A percentile compares a stretch with the other conserved stretches of the same genome.
phyloP scores from a whole-genome alignment of 2,888 invertebrate genomes.

The Pristionchus japonicus region DNA sequence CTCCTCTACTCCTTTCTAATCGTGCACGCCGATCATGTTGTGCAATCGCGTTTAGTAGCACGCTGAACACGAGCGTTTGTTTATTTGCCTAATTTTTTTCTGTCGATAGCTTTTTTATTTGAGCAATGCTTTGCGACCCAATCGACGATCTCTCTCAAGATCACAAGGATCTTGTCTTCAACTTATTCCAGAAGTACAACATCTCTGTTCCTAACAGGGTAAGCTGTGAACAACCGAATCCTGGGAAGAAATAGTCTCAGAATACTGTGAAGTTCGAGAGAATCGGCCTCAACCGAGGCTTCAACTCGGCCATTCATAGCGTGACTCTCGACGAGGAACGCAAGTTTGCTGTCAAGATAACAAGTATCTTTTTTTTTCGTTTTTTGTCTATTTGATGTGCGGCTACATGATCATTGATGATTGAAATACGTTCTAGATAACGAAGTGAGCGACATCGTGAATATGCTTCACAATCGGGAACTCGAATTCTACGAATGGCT shows the following conservation, averaged over 20 bases:
- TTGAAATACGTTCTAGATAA: not conserved
- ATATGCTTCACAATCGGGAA: not conserved
- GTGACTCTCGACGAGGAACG: not conserved
- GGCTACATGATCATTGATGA: not conserved
- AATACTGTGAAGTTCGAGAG: not conserved
- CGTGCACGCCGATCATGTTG: not conserved
- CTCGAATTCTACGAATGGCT: not conserved
- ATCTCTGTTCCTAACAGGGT: not conserved
- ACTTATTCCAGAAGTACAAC: not conserved
- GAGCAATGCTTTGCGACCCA: not conserved
- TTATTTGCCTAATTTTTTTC: no score
- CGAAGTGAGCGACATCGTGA: not conserved
- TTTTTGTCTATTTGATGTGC: no score
- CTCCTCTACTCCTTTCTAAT: not conserved
- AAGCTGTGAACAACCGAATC: not conserved
- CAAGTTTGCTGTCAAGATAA: not conserved
- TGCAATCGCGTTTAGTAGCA: no score
- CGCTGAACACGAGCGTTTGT: no score
- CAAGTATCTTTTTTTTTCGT: not conserved
- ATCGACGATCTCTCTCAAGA: not conserved
- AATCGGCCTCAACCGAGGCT: not conserved
- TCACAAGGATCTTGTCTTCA: not conserved
- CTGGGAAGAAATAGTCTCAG: not conserved
- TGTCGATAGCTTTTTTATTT: not conserved
- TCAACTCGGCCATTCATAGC: not conserved